Evolutionary conservation across 2,888 invertebrate genomes (phyloP), one percentile per base, ranked within the genome.

Genomic region (Dryocosmus kuriphilus): DNA sequence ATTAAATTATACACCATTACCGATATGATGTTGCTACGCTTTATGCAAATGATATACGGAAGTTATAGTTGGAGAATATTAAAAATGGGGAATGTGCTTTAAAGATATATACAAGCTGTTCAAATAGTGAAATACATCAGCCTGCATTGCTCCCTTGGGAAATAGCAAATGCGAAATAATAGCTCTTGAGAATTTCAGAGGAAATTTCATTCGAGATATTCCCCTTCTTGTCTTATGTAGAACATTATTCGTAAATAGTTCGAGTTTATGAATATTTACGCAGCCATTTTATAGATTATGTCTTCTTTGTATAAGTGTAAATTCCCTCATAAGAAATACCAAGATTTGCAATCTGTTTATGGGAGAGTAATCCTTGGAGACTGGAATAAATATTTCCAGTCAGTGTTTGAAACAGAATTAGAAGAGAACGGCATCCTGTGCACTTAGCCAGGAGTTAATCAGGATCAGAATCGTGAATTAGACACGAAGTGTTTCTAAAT

Each of bases 11-110:
- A 51, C 67, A 67, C 46, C 67, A 67, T 67, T 67, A 67, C 67
- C 67, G 67, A 67, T 51, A 67, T 67, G 67, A 67, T 67, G 67
- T 27, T 24, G 67, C 67, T 67, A 67, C 46, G 27, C 14, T 27
- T 46, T 46, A 30, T 51, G 30, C 19, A 67, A 67, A 46, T 67
- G 27, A 46, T 30, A 16, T 46, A 30, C 46, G 19, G 46, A 67
- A 67, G 3, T 67, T 51, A n/a, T n/a, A 67, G 19, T 19, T 27
- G 19, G 27, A 14, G 11, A 67, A 46, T 46, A 67, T 51, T 51
- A 67, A 67, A 67, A 67, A 67, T 51, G 19, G 27, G 8, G 27
- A 67, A 67, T 27, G 16, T 46, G 41, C 27, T 46, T 46, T 46
- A 27, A 67, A 67, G 46, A 46, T 67, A 67, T 8, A 41, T 11